Percentiles rank a stretch among this genome's conserved stretches.
Evolutionary conservation across 2,113 vertebrate species (phyloP).

Genomic region (Catharus minimus): DNA sequence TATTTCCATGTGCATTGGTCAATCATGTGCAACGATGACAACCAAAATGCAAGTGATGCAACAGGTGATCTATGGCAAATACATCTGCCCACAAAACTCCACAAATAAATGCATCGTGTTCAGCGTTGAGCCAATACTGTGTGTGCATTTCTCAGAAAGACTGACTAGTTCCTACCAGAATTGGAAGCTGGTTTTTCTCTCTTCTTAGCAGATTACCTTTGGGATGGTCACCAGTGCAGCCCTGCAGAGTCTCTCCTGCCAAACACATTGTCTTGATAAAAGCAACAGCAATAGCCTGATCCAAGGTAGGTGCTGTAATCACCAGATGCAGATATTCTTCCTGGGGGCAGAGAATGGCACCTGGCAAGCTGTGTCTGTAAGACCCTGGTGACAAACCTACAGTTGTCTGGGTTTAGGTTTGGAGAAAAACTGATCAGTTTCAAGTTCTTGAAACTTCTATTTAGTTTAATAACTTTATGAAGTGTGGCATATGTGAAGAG

Average conservation of each 20-base stretch:
- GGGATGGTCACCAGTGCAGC: neutral
- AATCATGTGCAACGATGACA: neutral
- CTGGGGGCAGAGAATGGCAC: neutral
- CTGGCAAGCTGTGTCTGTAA: neutral
- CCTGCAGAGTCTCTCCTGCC: neutral
- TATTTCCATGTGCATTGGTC: neutral
- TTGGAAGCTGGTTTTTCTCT: neutral
- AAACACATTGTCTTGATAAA: neutral
- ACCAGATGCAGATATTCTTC: neutral
- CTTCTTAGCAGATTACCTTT: neutral
- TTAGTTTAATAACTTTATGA: neutral
- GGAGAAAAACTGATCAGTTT: neutral
- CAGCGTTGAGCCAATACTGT: neutral
- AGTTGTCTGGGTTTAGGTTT: neutral
- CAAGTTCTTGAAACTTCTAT: neutral
- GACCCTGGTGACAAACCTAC: neutral
- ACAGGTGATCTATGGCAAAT: neutral
- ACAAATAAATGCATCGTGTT: neutral
- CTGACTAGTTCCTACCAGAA: neutral
- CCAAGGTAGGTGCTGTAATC: neutral
- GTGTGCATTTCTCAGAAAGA: neutral
- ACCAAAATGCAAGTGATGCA: neutral
- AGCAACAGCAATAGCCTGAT: neutral
- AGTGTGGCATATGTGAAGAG: neutral
- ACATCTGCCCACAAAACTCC: neutral